Conservation (phyloP, 2,888 invertebrate genomes). For the Hemithea aestivaria region DNA sequence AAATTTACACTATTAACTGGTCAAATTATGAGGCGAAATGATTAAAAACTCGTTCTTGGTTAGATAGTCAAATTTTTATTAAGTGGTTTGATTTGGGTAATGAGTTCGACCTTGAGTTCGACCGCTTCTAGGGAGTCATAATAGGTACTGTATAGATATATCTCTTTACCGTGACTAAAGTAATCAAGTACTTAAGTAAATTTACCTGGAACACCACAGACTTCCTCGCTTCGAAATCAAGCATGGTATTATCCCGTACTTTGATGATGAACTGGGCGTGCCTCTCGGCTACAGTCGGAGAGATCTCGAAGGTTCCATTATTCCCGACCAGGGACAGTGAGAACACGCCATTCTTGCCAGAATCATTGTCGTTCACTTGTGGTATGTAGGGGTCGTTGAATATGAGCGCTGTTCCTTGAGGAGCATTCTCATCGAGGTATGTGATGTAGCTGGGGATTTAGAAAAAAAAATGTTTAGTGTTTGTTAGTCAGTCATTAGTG, state of each 20-base stretch:
- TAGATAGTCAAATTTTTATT: too few relatives aligned
- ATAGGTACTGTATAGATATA: too few relatives aligned
- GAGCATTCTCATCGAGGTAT: constrained; percentile 88
- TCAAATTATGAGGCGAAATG: too few relatives aligned
- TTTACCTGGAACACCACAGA: constrained; percentile 87
- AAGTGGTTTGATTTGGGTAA: too few relatives aligned
- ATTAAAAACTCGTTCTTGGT: too few relatives aligned
- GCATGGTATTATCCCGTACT: constrained; percentile 88
- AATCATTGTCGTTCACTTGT: constrained; percentile 86
- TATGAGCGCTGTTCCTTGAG: constrained; percentile 86
- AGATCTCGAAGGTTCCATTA: constrained; percentile 93
- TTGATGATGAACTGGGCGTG: constrained; percentile 88
- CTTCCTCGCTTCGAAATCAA: constrained; percentile 91
- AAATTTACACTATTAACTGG: too few relatives aligned
- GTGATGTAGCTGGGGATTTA: constrained; percentile 83
- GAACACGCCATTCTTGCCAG: constrained; percentile 91
- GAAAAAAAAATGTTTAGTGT: too few relatives aligned
- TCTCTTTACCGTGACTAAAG: too few relatives aligned
- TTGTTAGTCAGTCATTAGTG: too few relatives aligned
- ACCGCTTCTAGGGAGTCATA: too few relatives aligned
- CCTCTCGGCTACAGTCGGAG: constrained; percentile 89
- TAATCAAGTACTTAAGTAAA: too few relatives aligned
- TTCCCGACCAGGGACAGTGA: constrained; percentile 87
- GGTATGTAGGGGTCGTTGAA: constrained; percentile 86
- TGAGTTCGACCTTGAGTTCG: too few relatives aligned